Percentiles rank a stretch among this genome's conserved stretches.
These are phyloP conservation scores for Macrosoma leucophasiata DNA, from an alignment of 2,888 invertebrate genomes.

Conservation along the genomic window DNA sequence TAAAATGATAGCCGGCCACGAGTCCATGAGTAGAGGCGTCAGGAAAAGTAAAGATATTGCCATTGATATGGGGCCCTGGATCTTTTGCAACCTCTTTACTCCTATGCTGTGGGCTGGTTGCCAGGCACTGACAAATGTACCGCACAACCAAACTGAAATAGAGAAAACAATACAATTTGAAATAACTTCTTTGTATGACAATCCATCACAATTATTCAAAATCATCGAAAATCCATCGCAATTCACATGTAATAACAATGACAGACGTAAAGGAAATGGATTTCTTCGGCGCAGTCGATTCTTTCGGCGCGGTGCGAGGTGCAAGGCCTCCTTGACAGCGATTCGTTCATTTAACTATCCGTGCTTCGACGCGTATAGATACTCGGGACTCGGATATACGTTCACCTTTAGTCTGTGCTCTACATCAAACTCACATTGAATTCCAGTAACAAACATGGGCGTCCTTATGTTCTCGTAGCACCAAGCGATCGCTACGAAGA, in stretches of 20 bases:
- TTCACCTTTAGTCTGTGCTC: too few species aligned
- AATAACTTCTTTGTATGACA: too few species aligned
- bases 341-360: too few species aligned
- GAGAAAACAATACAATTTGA: too few species aligned
- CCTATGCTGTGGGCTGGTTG: constrained; percentile 71
- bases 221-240: too few species aligned
- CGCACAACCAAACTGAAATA: constrained; percentile 63
- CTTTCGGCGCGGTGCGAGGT: too few species aligned
- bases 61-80: constrained; percentile 60
- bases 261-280: too few species aligned
- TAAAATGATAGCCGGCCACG: constrained; percentile 77
- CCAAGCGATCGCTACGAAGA: constrained; percentile 52
- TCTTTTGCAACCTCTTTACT: constrained; percentile 44
- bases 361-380: too few species aligned
- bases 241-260: too few species aligned
- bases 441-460: constrained; percentile 54
- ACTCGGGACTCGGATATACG: too few species aligned
- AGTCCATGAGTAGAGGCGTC: constrained; percentile 73
- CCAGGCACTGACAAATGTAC: constrained; percentile 67
- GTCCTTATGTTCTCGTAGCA: constrained; percentile 49
- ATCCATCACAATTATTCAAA: too few species aligned
- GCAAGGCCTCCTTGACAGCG: too few species aligned
- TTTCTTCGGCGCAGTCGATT: neutral
- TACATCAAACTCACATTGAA: constrained; percentile 51
- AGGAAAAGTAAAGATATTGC: constrained; percentile 69